Conservation (phyloP, 2,113 vertebrate genomes). For the Tragelaphus strepsiceros region DNA sequence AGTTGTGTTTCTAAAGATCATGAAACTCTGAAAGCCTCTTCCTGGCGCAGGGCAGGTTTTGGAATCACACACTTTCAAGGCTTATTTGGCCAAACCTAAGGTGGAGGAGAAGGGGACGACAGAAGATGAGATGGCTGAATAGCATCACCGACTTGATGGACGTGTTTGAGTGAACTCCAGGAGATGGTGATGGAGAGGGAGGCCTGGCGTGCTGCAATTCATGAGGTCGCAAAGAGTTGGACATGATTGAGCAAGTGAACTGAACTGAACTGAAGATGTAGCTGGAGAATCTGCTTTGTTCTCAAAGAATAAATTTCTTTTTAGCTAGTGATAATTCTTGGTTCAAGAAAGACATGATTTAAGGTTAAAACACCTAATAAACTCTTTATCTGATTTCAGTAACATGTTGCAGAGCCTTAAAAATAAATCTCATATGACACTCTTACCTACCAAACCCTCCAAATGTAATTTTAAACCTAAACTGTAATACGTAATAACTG, state of each 20-base stretch:
- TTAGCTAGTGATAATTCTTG: background rate
- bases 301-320: constrained; percentile 22
- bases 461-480: constrained; percentile 39
- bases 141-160: too few species aligned
- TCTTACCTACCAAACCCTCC: background rate
- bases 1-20: background rate
- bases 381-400: constrained; percentile 19
- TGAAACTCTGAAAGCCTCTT: background rate
- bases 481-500: background rate
- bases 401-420: constrained; percentile 23
- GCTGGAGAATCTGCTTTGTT: background rate
- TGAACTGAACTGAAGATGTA: too few species aligned
- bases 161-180: too few species aligned
- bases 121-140: too few species aligned
- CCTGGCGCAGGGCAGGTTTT: background rate
- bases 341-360: constrained; percentile 11
- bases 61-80: background rate
- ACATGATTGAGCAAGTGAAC: too few species aligned
- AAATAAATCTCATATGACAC: constrained; percentile 1
- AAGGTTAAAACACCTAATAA: background rate
- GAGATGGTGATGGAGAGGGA: too few species aligned
- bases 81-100: background rate
- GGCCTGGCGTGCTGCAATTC: too few species aligned
- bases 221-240: too few species aligned
- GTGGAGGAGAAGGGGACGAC: too few species aligned